These are phyloP conservation scores for Octodon degus DNA, from an alignment of 2,113 vertebrate species.

Conservation along the genomic window DNA sequence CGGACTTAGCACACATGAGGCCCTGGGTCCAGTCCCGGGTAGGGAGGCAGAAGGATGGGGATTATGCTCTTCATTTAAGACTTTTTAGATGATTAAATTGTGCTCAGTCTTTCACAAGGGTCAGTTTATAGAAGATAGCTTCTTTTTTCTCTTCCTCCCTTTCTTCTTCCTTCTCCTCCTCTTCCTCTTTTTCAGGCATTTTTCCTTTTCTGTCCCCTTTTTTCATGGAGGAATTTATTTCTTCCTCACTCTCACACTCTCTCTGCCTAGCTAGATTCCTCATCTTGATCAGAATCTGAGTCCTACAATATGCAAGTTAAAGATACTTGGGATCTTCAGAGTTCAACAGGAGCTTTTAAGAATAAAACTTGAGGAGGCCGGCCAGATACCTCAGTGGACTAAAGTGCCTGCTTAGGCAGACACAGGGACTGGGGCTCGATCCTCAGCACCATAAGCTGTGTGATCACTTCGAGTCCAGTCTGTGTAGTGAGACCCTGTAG, in stretches of 20 bases:
- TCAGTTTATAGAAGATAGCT: neutral
- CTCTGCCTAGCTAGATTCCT: neutral
- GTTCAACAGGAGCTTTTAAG: neutral
- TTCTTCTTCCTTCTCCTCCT: neutral
- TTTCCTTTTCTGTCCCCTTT: constrained; percentile 26
- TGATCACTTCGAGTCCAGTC: too few species aligned
- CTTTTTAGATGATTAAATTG: neutral
- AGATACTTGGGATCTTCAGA: neutral
- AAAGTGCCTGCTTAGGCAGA: too few species aligned
- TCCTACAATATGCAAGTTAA: neutral
- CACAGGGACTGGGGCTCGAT: too few species aligned
- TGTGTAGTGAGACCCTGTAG: too few species aligned
- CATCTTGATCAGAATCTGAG: neutral
- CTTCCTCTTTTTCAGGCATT: neutral
- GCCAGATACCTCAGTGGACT: too few species aligned
- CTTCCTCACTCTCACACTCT: neutral
- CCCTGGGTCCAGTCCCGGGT: neutral
- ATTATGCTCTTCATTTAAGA: neutral
- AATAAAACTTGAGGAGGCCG: neutral
- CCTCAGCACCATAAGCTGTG: too few species aligned
- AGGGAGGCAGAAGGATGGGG: neutral
- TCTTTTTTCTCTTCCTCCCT: neutral
- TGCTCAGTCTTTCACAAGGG: constrained; percentile 11
- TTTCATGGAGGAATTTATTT: neutral
- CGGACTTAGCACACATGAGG: neutral